Conservation (phyloP, 30 jellyfish, hydroid and myxozoan species). For the Clytia hemisphaerica region DNA sequence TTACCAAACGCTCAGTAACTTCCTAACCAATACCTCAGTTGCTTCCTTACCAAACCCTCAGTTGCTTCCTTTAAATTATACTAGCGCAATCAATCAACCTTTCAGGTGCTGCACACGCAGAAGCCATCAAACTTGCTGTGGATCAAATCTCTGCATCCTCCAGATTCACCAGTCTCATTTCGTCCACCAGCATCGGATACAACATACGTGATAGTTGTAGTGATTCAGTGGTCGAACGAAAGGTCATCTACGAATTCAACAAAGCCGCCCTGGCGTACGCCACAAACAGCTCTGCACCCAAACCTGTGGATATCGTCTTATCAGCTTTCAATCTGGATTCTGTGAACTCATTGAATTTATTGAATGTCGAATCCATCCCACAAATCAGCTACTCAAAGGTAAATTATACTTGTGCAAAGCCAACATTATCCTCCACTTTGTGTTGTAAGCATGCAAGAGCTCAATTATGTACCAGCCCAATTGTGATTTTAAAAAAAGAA, state of each 20-base stretch:
- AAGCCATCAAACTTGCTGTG: constrained; percentile 14
- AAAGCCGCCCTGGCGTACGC: constrained; percentile 24
- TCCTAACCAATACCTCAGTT: no score
- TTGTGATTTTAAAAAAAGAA: no score
- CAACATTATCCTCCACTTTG: no score
- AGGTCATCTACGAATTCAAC: constrained; percentile 50
- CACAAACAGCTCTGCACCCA: constrained; percentile 14
- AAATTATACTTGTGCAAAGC: no score
- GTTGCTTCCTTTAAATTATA: no score
- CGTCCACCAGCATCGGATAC: constrained; percentile 52
- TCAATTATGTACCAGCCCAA: no score
- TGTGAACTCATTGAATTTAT: constrained; percentile 19
- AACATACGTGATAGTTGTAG: constrained; percentile 70
- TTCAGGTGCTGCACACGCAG: constrained; percentile 26
- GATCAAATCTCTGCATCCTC: background rate
- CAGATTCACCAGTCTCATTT: background rate
- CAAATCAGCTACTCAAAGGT: constrained; percentile 75
- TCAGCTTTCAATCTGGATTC: constrained; percentile 39
- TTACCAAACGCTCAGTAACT: no score
- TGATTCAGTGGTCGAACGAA: constrained; percentile 37
- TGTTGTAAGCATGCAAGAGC: no score
- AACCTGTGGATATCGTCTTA: constrained; percentile 59
- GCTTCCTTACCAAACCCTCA: no score
- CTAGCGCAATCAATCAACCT: no score
- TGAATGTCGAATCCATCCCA: constrained; percentile 45